Base-by-base conservation (phyloP, 35 echinoderm and acorn worm species). In the Heliocidaris tuberculata region DNA sequence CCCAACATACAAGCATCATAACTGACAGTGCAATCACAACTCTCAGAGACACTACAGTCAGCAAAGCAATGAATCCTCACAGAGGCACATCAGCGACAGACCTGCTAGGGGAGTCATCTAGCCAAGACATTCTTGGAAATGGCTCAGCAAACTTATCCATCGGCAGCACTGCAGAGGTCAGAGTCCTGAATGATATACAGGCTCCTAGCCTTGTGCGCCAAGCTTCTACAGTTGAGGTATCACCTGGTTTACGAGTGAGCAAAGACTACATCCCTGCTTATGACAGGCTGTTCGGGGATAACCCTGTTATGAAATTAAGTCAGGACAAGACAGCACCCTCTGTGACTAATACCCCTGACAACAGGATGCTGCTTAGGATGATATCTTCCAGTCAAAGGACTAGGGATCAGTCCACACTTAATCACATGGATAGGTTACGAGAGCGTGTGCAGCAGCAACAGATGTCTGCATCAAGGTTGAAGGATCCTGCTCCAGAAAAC, bases 241-340 rank as follows among this genome's bases (percentile, higher is more conserved):
- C 94, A 32, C 94, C 95, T 59, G 94, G 95, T 47, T 47, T 94
- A n/a, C 92, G 94, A 94, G 93, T 96, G 2, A 96, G 94, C 61
- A 93, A 59, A 59, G 93, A 98, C 48, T 98, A 98, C 85, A 95
- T 98, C 29, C 96, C 97, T 49, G 95, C 96, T 0, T 98, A 98
- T 86, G 95, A 95, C 29, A 92, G 96, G 65, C 31, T 98, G 32
- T 98, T 94, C 47, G 97, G 97, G 19, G 90, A 86, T 31, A 85
- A 91, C 10, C 85, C 59, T 27, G 92, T 88, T 47, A 32, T 93
- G 29, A 94, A 86, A 88, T 86, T 93, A 8, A 87, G 93, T 85
- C 95, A 96, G 47, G 48, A 93, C 7, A 78, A 94, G 16, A 31
- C 60, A 86, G 95, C 90, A 9, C 48, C 94, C 8, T 60, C 31